phyloP scores from a whole-genome alignment of 2,113 vertebrate species.

The Eubucco bourcierii region DNA sequence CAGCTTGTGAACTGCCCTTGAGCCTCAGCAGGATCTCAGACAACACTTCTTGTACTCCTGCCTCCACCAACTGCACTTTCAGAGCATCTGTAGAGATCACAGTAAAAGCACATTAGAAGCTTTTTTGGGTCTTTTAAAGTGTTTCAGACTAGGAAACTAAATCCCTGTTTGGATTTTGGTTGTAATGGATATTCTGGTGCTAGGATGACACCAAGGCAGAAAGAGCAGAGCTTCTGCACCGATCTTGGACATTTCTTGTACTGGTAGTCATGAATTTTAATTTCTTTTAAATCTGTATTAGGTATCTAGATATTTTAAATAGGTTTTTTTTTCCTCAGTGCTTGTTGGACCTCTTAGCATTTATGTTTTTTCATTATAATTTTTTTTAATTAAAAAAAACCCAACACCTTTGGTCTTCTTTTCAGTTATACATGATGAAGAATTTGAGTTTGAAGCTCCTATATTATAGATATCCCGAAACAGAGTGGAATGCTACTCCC shows the following conservation, averaged over 20 bases:
- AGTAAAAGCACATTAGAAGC: neutral
- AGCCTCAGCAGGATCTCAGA: slow-evolving; percentile 81
- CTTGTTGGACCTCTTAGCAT: neutral
- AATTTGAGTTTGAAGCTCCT: neutral
- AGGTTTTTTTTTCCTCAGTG: neutral
- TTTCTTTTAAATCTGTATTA: neutral
- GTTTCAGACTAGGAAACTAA: neutral
- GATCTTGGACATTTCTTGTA: neutral
- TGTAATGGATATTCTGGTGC: neutral
- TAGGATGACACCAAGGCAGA: neutral
- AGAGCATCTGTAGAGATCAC: slow-evolving; percentile 75
- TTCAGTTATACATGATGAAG: fast-evolving
- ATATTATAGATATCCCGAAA: neutral
- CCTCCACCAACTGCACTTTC: slow-evolving; percentile 87
- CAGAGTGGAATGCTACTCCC: neutral
- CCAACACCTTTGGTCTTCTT: neutral
- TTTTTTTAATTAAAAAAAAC: neutral
- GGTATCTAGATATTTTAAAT: neutral
- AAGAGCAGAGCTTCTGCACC: neutral
- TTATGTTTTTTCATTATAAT: fast-evolving
- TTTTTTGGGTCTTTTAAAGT: neutral
- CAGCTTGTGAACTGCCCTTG: slow-evolving; percentile 79
- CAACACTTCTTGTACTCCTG: slow-evolving; percentile 82
- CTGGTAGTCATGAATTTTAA: neutral
- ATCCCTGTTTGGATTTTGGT: neutral